Conservation (phyloP, 2,797 vertebrate species). For the Hippopotamyrus pictus region DNA sequence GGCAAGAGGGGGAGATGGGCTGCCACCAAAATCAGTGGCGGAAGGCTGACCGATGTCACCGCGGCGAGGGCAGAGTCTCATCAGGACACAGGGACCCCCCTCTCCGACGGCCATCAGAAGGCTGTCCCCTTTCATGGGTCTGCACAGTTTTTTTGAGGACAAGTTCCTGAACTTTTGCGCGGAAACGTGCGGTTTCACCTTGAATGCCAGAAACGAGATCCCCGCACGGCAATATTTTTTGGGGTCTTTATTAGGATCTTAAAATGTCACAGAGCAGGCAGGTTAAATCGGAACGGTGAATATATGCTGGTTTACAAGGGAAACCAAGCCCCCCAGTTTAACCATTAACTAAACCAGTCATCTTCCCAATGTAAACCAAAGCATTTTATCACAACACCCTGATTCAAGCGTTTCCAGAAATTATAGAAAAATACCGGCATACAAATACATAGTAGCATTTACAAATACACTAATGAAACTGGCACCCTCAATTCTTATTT, state of each 20-base stretch:
- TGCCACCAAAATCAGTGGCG: conserved; percentile 33
- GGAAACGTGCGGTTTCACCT: neutral
- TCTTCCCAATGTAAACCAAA: neutral
- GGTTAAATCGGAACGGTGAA: neutral
- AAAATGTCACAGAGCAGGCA: neutral
- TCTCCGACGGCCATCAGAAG: neutral
- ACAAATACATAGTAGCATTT: neutral
- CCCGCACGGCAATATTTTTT: neutral
- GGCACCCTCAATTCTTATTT: neutral
- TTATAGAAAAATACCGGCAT: neutral
- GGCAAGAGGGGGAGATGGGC: conserved; percentile 33
- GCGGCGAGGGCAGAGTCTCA: conserved; percentile 36
- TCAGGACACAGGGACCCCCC: conserved; percentile 24
- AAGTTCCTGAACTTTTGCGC: neutral
- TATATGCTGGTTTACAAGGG: neutral
- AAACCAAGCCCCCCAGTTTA: neutral
- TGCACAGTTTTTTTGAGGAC: neutral
- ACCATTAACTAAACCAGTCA: neutral
- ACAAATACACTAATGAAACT: neutral
- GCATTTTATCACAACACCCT: neutral
- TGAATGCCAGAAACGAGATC: neutral
- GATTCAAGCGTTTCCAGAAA: neutral
- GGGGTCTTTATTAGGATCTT: neutral
- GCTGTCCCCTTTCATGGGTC: neutral
- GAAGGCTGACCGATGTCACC: conserved; percentile 39